Base-by-base conservation (phyloP, 2,113 vertebrate genomes). In the Syngnathus typhle region DNA sequence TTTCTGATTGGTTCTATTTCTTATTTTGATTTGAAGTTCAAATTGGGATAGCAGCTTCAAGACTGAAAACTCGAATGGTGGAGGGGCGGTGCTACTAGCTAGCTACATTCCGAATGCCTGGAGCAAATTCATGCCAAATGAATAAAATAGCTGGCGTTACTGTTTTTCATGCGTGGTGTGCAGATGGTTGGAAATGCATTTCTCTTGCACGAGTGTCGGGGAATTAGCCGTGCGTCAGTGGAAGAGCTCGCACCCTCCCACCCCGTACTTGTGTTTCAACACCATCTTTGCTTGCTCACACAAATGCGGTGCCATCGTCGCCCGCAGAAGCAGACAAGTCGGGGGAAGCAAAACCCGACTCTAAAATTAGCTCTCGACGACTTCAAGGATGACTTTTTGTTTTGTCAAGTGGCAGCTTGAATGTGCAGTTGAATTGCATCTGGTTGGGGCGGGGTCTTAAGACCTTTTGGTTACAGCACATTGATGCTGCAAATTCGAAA, bases 131-230 rank as follows among this genome's bases (percentile, higher is more conserved):
- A 18, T 36, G 7, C 32, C 5, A 65, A 60, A 81, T 46, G 32
- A 27, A 39, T 51, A 72, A 67, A 11, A 46, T 9, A 46, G 10
- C 39, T 65, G 7, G 32, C 69, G 32, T 32, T 70, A 72, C 64
- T 37, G 60, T 51, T 82, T 46, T 65, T 65, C 44, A 56, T 68
- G 69, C 5, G 47, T 72, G 72, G 60, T 39, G 68, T 65, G 75
- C 82, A 88, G 83, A 89, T 84, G 84, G 82, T 56, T 82, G 60
- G 72, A 75, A 72, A 73, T 77, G 64, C 70, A 67, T 58, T 77
- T 68, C 73, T 23, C 70, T 62, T 82, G 79, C 79, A 75, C 67
- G 70, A 72, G 43, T 79, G 79, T 56, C 64, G 1, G 78, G 72
- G 65, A 77, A 80, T 88, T 82, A 86, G 70, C 77, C 68, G 39